Conservation (phyloP, 1,140 invertebrate species). For the Papilio polytes region DNA sequence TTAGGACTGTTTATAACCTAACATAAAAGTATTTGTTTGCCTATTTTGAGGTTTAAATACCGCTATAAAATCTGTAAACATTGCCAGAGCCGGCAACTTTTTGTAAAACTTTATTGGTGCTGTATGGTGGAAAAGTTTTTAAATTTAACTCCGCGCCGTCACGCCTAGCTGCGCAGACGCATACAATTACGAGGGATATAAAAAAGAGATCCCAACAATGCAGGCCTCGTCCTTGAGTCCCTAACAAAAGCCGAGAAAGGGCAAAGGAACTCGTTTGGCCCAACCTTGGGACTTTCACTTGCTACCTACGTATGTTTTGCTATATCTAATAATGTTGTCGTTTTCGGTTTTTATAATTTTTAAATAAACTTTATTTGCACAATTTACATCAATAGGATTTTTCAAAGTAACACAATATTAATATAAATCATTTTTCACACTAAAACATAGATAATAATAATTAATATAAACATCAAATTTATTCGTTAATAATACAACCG, state of each 20-base stretch:
- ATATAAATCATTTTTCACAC: not conserved
- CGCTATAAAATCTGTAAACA: conserved; percentile 55
- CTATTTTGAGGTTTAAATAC: conserved; percentile 50
- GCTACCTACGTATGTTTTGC: conserved; percentile 73
- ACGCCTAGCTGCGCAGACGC: conserved; percentile 73
- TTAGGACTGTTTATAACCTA: conserved; percentile 9
- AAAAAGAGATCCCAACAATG: conserved; percentile 78
- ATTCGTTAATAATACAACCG: conserved; percentile 35
- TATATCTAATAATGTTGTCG: conserved; percentile 53
- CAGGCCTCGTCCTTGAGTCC: conserved; percentile 77
- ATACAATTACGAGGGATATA: conserved; percentile 75
- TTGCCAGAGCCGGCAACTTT: conserved; percentile 39
- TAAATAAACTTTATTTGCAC: not conserved
- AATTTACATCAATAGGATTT: not conserved
- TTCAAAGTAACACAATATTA: not conserved
- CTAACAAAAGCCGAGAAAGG: conserved; percentile 82
- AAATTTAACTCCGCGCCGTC: conserved; percentile 60
- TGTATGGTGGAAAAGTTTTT: conserved; percentile 56
- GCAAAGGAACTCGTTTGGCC: conserved; percentile 79
- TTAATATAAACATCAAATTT: not conserved
- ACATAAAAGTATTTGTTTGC: conserved; percentile 51
- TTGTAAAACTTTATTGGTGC: conserved; percentile 51
- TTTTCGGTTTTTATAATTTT: not conserved
- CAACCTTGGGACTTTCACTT: conserved; percentile 82
- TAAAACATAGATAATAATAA: not conserved